Evolutionary conservation across 30 jellyfish, hydroid and myxozoan species (phyloP), one percentile per base, ranked within the genome.

Genomic region (Pelagia noctiluca): DNA sequence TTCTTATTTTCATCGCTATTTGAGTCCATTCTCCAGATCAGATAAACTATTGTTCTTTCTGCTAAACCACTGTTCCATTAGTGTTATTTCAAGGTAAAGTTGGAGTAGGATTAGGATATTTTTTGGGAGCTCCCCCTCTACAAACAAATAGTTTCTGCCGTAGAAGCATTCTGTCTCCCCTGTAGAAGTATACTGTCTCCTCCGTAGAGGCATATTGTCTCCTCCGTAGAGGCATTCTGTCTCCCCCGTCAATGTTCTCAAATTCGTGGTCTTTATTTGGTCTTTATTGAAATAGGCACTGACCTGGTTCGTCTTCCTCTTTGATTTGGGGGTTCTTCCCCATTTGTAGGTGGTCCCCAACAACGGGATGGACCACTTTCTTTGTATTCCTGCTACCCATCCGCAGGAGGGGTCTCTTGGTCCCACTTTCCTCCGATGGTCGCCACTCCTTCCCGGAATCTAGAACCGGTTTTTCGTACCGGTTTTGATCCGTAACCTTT

Each of bases 371-470:
- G 24, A 68, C 69, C 2, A 80, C 52, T 2, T n/a, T 50, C 46
- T 63, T 46, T 38, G 57, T 35, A n/a, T n/a, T n/a, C n/a, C n/a
- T n/a, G n/a, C n/a, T n/a, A n/a, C n/a, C n/a, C n/a, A n/a, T n/a
- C n/a, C n/a, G n/a, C n/a, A n/a, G n/a, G n/a, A n/a, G n/a, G 26
- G 68, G 50, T 11, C 5, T 46, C 42, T 25, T 28, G 31, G 4
- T 29, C 74, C 19, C 63, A 26, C 46, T 48, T 69, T 48, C 26
- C 18, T 66, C 74, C 28, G 30, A 37, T 34, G 91, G 91, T 69
- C 68, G 66, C 91, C 91, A 80, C 35, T 80, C 91, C 31, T 80
- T 80, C 49, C 91, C 91, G 10, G 79, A 38, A 35, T 68, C 84
- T 78, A 80, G 24, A 46, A 63, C 57, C 32, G 91, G 91, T 80